phyloP scores from a whole-genome alignment of 2,113 vertebrate species.

The Malurus cyaneus region DNA sequence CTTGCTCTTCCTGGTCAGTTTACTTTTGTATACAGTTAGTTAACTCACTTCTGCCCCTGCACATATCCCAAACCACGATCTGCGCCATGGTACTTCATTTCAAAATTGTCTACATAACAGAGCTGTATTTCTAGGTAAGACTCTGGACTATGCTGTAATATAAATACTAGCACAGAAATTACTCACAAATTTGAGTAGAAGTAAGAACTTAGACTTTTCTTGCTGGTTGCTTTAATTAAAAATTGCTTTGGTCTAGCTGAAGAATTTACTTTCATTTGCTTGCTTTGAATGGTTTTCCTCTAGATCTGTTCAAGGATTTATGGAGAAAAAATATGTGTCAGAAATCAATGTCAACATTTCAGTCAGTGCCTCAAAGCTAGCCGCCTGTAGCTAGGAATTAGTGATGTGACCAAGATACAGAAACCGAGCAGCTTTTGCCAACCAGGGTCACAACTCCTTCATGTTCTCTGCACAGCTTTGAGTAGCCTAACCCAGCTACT shows the following conservation, averaged over 20 bases:
- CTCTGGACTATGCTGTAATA: neutral
- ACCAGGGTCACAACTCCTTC: neutral
- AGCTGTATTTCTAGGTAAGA: neutral
- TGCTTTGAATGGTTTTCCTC: neutral
- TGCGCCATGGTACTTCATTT: neutral
- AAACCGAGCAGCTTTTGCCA: neutral
- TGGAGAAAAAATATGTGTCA: neutral
- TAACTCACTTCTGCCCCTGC: neutral
- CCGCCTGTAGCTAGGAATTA: neutral
- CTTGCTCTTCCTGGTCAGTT: neutral
- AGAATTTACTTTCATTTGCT: neutral
- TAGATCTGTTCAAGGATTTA: neutral
- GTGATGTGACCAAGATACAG: neutral
- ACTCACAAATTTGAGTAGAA: neutral
- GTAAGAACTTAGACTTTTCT: neutral
- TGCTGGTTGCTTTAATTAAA: neutral
- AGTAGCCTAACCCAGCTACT: neutral
- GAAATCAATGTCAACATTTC: accelerated
- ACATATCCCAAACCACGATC: neutral
- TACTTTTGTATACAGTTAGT: neutral
- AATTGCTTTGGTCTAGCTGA: neutral
- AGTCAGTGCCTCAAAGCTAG: neutral
- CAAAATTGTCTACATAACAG: neutral
- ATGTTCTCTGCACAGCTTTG: neutral
- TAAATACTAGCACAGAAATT: neutral